These are phyloP conservation scores for Morone saxatilis DNA, from an alignment of 2,113 vertebrate species.

Conservation along the genomic window DNA sequence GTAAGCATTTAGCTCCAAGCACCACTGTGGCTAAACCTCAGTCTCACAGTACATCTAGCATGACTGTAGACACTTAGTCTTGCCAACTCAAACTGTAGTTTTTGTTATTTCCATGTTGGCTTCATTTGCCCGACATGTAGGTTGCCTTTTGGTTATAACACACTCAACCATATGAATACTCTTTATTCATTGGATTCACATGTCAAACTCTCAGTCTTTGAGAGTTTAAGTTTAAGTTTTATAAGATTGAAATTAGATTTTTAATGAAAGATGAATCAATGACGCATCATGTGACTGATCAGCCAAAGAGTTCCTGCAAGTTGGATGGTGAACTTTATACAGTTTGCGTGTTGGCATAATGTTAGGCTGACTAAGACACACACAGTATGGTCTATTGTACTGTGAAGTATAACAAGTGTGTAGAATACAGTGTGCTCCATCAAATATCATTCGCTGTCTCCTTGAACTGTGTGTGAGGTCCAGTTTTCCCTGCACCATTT, in stretches of 20 bases:
- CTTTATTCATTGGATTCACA: neutral
- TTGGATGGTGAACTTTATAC: neutral
- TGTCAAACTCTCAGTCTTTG: neutral
- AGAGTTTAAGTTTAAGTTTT: neutral
- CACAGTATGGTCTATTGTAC: neutral
- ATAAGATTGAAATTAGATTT: neutral
- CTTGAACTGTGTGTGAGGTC: constrained; percentile 34
- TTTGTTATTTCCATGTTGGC: no score
- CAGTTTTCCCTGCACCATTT: constrained; percentile 15
- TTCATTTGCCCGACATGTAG: no score
- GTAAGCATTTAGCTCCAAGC: no score
- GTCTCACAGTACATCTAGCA: no score
- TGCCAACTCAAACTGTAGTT: no score
- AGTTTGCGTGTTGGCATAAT: neutral
- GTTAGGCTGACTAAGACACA: neutral
- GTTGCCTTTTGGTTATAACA: neutral
- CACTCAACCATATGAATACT: neutral
- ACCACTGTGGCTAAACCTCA: no score
- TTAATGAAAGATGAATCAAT: neutral
- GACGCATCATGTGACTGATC: neutral
- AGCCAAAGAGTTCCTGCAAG: neutral
- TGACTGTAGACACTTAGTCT: no score
- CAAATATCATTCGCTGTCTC: neutral
- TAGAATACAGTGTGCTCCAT: neutral
- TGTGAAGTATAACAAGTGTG: neutral